Percentiles rank a stretch among this genome's conserved stretches.
Conservation (phyloP, 2,113 vertebrate genomes). For the Ancistrus triradiatus region DNA sequence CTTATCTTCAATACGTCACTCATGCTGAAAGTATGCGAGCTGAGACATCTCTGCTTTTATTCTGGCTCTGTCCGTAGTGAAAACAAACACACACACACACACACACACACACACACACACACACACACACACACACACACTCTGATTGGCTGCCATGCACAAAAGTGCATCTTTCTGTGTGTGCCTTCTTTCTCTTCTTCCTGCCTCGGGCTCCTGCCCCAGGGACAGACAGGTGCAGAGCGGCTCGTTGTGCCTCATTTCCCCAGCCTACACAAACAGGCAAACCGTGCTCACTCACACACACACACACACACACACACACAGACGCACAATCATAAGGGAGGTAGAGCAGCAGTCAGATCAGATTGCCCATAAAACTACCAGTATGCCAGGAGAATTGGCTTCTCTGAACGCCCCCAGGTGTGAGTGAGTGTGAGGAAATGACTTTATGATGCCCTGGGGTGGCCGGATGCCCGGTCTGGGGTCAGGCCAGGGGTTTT, state of each 20-base stretch:
- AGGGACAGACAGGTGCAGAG: slow-evolving; percentile 43
- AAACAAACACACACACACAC: too few relatives aligned
- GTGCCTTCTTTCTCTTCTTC: slow-evolving; percentile 5
- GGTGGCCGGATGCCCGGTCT: too few relatives aligned
- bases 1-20: too few relatives aligned
- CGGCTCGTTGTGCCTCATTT: slow-evolving; percentile 41
- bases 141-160: background rate
- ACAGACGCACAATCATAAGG: slow-evolving; percentile 16
- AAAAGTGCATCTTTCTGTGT: slow-evolving; percentile 1
- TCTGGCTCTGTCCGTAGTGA: too few relatives aligned
- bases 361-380: too few relatives aligned
- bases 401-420: too few relatives aligned
- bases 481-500: too few relatives aligned
- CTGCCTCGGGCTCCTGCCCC: slow-evolving; percentile 30
- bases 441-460: too few relatives aligned
- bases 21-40: too few relatives aligned
- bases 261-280: slow-evolving; percentile 12
- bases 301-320: background rate
- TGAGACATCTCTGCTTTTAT: too few relatives aligned
- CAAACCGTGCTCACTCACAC: slow-evolving; percentile 15
- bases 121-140: background rate
- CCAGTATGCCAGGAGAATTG: too few relatives aligned
- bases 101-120: slow-evolving; percentile 17
- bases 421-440: too few relatives aligned
- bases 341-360: background rate